phyloP scores from a whole-genome alignment of 2,797 vertebrate genomes.

The Alauda arvensis region DNA sequence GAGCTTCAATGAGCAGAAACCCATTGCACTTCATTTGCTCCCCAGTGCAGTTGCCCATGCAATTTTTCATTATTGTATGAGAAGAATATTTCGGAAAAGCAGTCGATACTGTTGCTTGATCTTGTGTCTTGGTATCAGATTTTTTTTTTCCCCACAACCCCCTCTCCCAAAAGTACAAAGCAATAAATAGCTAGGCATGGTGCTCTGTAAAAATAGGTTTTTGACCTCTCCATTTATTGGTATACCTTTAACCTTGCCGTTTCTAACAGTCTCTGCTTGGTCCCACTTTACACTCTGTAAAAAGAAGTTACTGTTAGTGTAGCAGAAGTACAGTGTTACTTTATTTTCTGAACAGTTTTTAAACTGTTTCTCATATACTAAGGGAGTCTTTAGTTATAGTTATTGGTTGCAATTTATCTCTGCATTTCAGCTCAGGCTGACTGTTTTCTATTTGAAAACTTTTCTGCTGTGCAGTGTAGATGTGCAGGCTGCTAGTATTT shows the following conservation, averaged over 20 bases:
- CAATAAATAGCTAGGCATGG: background rate
- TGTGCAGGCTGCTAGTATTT: background rate
- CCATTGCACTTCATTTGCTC: background rate
- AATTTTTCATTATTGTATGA: background rate
- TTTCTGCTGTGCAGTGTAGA: background rate
- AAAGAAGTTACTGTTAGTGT: background rate
- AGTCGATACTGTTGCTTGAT: background rate
- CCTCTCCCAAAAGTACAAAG: conserved; percentile 1
- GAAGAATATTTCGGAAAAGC: background rate
- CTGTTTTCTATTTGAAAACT: background rate
- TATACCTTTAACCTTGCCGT: background rate
- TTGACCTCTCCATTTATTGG: conserved; percentile 14
- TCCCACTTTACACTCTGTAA: background rate
- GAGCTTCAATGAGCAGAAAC: background rate
- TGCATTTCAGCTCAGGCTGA: background rate
- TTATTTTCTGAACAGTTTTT: background rate
- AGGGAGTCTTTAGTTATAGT: background rate
- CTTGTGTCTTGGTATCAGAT: background rate
- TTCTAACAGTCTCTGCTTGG: background rate
- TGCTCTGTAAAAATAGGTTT: conserved; percentile 7
- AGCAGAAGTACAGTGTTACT: background rate
- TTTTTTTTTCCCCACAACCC: background rate
- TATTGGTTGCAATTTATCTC: background rate
- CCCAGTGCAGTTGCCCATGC: background rate
- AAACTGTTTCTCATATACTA: background rate